Conservation (phyloP, 2,888 invertebrate species). For the Troglohyphantes excavatus region DNA sequence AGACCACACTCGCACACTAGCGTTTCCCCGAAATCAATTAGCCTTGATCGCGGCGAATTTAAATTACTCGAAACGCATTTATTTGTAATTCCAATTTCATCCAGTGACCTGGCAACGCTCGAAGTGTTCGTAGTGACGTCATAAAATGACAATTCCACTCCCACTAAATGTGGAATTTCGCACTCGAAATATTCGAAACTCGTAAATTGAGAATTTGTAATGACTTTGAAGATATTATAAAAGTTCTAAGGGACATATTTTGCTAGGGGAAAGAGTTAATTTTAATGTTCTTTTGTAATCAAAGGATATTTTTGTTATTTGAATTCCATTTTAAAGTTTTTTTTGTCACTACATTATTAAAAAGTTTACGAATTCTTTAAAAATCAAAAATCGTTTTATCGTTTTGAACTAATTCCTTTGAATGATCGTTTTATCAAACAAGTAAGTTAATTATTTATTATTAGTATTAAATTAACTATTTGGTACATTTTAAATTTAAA, state of each 20-base stretch:
- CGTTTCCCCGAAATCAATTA: neutral
- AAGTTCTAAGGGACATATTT: neutral
- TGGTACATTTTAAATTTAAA: too few relatives aligned
- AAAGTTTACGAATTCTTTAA: too few relatives aligned
- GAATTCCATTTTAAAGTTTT: too few relatives aligned
- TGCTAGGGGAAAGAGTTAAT: neutral
- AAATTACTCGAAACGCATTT: neutral
- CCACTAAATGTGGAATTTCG: constrained; percentile 27
- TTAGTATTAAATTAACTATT: too few relatives aligned
- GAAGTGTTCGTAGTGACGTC: neutral
- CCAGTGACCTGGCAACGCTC: neutral
- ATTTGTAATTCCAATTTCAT: constrained; percentile 22
- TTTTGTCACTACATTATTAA: too few relatives aligned
- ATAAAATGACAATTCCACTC: neutral
- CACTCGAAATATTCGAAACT: neutral
- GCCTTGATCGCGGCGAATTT: neutral
- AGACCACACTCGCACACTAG: neutral
- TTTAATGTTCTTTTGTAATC: neutral
- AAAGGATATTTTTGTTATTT: too few relatives aligned
- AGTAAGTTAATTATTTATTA: too few relatives aligned
- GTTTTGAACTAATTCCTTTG: too few relatives aligned
- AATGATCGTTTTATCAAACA: too few relatives aligned
- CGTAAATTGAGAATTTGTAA: constrained; percentile 1
- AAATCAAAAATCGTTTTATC: too few relatives aligned
- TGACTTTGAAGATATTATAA: neutral